Evolutionary conservation across 2,113 vertebrate species (phyloP), one percentile per base, ranked within the genome.

Genomic region (Scartelaos histophorus): DNA sequence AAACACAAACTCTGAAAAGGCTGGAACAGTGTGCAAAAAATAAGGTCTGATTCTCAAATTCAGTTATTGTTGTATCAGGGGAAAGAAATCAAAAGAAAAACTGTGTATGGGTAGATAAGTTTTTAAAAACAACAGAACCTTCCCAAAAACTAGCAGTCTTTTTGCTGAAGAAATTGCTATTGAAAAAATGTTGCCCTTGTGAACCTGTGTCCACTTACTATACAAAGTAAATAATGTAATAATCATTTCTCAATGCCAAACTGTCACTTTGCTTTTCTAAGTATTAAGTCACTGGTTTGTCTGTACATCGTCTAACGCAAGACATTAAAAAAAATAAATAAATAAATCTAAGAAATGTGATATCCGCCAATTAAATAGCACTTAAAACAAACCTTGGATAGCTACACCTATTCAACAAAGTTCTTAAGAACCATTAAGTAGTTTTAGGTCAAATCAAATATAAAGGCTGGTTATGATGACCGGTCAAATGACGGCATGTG

Each of bases 231-330:
- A 15, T 21, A 69, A 62, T 17, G 45, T 29, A 29, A 29, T 29
- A 1, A 61, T 74, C 10, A 7, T 15, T 65, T 25, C 24, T 24
- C 34, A 64, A 62, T 35, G 60, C 74, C 77, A 75, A 49, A 43
- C 34, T 24, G 22, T 58, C 22, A 19, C 1, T 9, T n/a, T 49
- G 74, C 13, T 54, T n/a, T 49, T 69, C 21, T 53, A 6, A 17
- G 47, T 49, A 16, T 24, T 11, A 24, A 57, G 21, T 57, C 56
- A 24, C 0, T 1, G 1, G 56, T 58, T 58, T 60, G 58, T 61
- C 25, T 34, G 21, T 56, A 29, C 16, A 61, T 5, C 5, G 15
- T 60, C 57, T 15, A 6, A 60, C 13, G 17, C 58, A 22, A 9
- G 25, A 61, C 24, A 60, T 60, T 60, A 34, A 34, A 34, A 34